Base-by-base conservation (phyloP, 2,888 invertebrate species). In the Caenorhabditis becei region DNA sequence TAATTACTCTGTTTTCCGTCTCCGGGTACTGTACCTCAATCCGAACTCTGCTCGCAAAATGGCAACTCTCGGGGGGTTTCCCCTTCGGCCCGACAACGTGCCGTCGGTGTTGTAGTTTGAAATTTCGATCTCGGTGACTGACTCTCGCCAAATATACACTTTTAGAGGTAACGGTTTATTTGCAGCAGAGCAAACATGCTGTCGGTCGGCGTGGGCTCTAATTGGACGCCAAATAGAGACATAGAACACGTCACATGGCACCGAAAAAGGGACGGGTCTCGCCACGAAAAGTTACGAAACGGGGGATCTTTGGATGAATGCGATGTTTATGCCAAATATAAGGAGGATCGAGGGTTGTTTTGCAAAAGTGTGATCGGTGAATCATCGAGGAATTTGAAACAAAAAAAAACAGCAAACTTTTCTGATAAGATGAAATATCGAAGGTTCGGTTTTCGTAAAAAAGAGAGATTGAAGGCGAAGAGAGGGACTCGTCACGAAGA, bases 171-270 rank as follows among this genome's bases (percentile, higher is more conserved):
- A 16, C 35, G 14, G 24, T 32, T 32, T 72, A 32, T 71, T 41
- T 71, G 61, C 32, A 35, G 49, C 18, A 20, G 70, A 26, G 54
- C 70, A 70, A 70, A 70, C 62, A 62, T 23, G 23, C 24, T 44
- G 18, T 26, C 18, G 47, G 54, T n/a, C 44, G 11, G 28, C 26
- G 54, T 26, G 51, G 20, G 26, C 24, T 26, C 72, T 72, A 72
- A 72, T 72, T 72, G 72, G 72, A 72, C 63, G 63, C 63, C 72
- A 72, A 72, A 72, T 58, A 72, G 44, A 62, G 70, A 53, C 26
- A 11, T 26, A 14, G 26, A 53, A 14, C 26, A 54, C 28, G 28
- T n/a, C 54, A 54, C 54, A 26, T 54, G 54, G 54, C 54, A 41
- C 2, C 16, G 41, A 41, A 23, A 23, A 41, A 20, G 1, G 16